A percentile compares a stretch with the other conserved stretches of the same genome.
Evolutionary conservation across 2,797 vertebrate species (phyloP).

Genomic region (Sibirionetta formosa): DNA sequence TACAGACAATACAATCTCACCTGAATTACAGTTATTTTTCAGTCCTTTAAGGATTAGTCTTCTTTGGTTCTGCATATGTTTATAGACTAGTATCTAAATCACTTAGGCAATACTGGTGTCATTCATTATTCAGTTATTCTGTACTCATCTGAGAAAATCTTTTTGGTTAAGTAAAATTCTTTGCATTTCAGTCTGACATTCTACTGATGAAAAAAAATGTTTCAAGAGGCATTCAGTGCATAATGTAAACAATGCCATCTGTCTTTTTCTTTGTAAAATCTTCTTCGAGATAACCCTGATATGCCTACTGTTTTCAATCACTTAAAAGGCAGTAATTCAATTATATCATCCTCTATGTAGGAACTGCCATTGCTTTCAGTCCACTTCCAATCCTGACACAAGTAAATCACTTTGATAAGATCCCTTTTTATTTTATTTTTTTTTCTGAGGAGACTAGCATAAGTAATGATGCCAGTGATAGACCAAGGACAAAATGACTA

Average conservation of each 20-base stretch:
- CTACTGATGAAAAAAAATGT: slow-evolving; percentile 41
- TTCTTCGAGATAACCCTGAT: slow-evolving; percentile 77
- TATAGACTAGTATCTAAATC: not conserved
- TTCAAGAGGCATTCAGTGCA: slow-evolving; percentile 33
- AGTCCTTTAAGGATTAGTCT: not conserved
- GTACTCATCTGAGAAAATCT: not conserved
- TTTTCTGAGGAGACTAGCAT: slow-evolving; percentile 66
- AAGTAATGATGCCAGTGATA: slow-evolving; percentile 78
- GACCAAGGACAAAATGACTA: slow-evolving; percentile 79
- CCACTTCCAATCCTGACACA: slow-evolving; percentile 79
- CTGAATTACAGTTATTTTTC: not conserved
- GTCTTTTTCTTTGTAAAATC: slow-evolving; percentile 77
- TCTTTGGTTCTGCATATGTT: not conserved
- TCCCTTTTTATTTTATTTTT: slow-evolving; percentile 49
- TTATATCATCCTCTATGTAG: slow-evolving; percentile 79
- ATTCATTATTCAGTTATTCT: slow-evolving; percentile 17
- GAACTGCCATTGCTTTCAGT: slow-evolving; percentile 80
- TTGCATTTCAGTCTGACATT: slow-evolving; percentile 65
- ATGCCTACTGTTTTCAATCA: slow-evolving; percentile 85
- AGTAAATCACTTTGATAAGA: slow-evolving; percentile 85
- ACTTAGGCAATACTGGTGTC: not conserved
- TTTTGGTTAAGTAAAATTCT: slow-evolving; percentile 31
- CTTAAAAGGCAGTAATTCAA: slow-evolving; percentile 86
- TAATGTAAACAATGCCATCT: slow-evolving; percentile 76
- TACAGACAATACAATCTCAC: not conserved